Evolutionary conservation across 2,113 vertebrate genomes (phyloP), one percentile per base, ranked within the genome.

Genomic region (Mastomys natalensis): DNA sequence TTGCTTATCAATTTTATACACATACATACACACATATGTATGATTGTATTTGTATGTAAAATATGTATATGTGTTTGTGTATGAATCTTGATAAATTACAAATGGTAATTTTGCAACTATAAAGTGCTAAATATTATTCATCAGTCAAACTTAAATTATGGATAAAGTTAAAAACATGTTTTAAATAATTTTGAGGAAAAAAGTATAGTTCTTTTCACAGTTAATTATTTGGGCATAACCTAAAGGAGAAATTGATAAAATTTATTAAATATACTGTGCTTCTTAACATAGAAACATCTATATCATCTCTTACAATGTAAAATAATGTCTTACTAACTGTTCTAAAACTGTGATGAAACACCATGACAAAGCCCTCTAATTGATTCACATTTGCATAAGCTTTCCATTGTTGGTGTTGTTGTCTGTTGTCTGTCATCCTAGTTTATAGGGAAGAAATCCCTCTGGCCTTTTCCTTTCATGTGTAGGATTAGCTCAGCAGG

Each of bases 181-280:
- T 87, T 16, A 77, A 19, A 51, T 40, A 81, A 53, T 81, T n/a
- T 90, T 94, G 12, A 96, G 48, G 94, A 84, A 78, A 78, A 93
- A 77, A 21, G 29, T 89, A 82, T 29, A 81, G 21, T 13, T 80
- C 70, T 90, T 24, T 92, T 40, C 4, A 45, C 70, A 80, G 15
- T 5, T 92, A 66, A 60, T 7, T 22, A 5, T 3, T 45, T 64
- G 3, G 84, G 3, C 40, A 5, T 81, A 95, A 74, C 12, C 40
- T 55, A 72, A 88, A 90, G 40, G 68, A 81, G 5, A 0, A 11
- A 6, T n/a, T n/a, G 17, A 55, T 55, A n/a, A 55, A n/a, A 60
- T 84, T 93, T 2, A n/a, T 72, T 24, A 68, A 77, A 37, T 40
- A 2, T 62, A 3, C 19, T 76, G 31, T n/a, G 9, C 19, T n/a